These are phyloP conservation scores for Coptodon bakossiorum DNA, from an alignment of 2,113 vertebrate species.

Conservation along the genomic window DNA sequence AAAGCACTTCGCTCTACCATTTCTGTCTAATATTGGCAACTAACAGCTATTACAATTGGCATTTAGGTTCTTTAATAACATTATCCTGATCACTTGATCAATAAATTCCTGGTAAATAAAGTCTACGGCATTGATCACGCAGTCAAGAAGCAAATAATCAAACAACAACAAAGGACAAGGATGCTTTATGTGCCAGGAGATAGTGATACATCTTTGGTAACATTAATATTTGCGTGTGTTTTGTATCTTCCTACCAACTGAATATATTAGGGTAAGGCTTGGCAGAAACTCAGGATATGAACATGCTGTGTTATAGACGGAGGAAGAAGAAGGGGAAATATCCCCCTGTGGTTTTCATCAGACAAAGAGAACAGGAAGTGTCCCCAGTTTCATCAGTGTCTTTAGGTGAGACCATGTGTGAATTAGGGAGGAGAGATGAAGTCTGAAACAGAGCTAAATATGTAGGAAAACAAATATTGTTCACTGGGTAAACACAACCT, in stretches of 20 bases:
- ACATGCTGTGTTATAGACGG: slow-evolving; percentile 8
- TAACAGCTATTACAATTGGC: slow-evolving; percentile 18
- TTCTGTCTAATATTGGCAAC: slow-evolving; percentile 2
- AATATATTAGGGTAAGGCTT: background rate
- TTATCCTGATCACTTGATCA: slow-evolving; percentile 34
- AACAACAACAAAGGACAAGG: background rate
- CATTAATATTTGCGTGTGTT: slow-evolving; percentile 9
- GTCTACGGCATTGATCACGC: slow-evolving; percentile 5
- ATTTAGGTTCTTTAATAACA: slow-evolving; percentile 47
- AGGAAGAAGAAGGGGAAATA: slow-evolving; percentile 21
- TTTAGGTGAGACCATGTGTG: background rate
- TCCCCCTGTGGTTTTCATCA: slow-evolving; percentile 24
- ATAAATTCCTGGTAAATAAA: slow-evolving; percentile 45
- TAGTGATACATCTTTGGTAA: background rate
- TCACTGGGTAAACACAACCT: background rate
- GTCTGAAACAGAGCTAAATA: background rate
- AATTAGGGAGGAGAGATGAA: background rate
- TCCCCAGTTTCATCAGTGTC: background rate
- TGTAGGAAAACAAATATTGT: background rate
- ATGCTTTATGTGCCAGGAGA: background rate
- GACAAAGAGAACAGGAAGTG: slow-evolving; percentile 13
- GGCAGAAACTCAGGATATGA: slow-evolving; percentile 25
- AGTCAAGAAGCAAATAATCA: background rate
- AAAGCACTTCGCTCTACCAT: background rate
- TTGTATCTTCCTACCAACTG: background rate